Evolutionary conservation across 2,888 invertebrate species (phyloP), one percentile per base, ranked within the genome.

Genomic region (Oasisia sp.): DNA sequence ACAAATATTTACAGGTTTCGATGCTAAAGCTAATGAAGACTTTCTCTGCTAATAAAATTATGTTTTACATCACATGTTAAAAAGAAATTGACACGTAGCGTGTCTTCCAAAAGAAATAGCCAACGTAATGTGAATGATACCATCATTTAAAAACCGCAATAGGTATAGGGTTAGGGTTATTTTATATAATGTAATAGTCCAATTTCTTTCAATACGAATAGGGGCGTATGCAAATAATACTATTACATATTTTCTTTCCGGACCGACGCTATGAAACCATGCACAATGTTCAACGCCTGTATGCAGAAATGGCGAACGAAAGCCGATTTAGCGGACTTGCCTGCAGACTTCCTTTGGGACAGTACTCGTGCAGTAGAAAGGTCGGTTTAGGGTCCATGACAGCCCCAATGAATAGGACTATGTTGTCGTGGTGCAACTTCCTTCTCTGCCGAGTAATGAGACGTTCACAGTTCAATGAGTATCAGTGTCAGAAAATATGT

Each of bases 311-410:
- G 74, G n/a, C 74, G 74, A 74, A 19, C 19, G 74, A 7, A 74
- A 7, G n/a, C n/a, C 19, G 27, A 74, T 5, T 50, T 74, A 74
- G 27, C 19, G 74, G 32, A 32, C 58, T 91, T 93, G 95, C 95
- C 94, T 94, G 93, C 32, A 98, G 96, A 45, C 98, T 98, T 91
- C 98, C 98, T 94, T 98, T 98, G 0, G 98, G 98, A 94, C 98
- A 98, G 96, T 98, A 98, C 96, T 98, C 98, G 0, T 98, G 98
- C n/a, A 98, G 97, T 92, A 98, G 98, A 32, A 98, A 97, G 90
- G 98, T 98, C 0, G 98, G 97, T 0, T 97, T 97, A 0, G 97
- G 96, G 95, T 98, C 98, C 89, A 98, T 97, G 96, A 98, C 98
- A 0, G 98, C 98, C 32, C 98, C 98, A 93, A 98, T 97, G 95